Base-by-base conservation (phyloP, 92 coral and sea anemone genomes). In the Porites rus region DNA sequence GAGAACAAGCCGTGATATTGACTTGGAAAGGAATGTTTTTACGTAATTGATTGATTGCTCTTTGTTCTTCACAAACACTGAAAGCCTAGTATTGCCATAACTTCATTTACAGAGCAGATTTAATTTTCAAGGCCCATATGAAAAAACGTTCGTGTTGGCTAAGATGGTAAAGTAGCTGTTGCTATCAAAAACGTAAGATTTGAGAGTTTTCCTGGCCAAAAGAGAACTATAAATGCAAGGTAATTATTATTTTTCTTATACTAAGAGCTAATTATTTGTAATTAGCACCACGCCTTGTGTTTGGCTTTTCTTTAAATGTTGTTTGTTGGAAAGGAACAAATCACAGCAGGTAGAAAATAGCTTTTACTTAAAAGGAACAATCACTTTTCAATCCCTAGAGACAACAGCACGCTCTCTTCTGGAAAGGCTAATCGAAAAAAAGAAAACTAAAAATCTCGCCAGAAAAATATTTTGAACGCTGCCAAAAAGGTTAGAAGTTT, bases 1-100 rank as follows among this genome's bases (percentile, higher is more conserved):
- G 88, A 74, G 81, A 84, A 74, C 65, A 84, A 65, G 72, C 73
- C 51, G 28, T 81, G 31, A 84, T 74, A 84, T 61, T 64, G 88
- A 51, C 19, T 43, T 10, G 11, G 11, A 10, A 13, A 10, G 60
- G 12, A 54, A 54, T 54, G 60, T 54, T 9, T 54, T 54, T 54
- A 10, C 61, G 61, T 14, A 56, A 56, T 56, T 56, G 61, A 56
- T 56, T 56, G 61, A 56, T 56, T 56, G 61, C 61, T 10, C 61
- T 56, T 56, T 56, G 61, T 56, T 10, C 61, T 56, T 56, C 61
- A 56, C 61, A 56, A 14, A 56, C 61, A 56, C 11, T 56, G 61
- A 56, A 56, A 56, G 16, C 61, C 12, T 56, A 56, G 10, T 56
- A 56, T 56, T 56, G 14, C 61, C 17, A 56, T 9, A 56, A 14